phyloP scores from a whole-genome alignment of 2,113 vertebrate species.

The Atrichornis clamosus region DNA sequence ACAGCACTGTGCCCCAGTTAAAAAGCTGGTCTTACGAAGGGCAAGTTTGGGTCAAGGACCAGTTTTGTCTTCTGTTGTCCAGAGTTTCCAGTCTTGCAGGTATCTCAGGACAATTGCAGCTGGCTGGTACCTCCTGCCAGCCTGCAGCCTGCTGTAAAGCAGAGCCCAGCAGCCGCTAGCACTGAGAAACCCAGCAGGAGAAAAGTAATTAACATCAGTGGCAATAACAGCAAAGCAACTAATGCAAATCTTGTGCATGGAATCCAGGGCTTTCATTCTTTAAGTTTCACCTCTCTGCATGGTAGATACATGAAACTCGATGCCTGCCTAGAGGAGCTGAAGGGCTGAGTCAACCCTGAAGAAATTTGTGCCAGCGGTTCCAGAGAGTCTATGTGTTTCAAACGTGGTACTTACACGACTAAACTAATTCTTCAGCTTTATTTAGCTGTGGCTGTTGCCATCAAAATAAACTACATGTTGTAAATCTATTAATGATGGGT shows the following conservation, averaged over 20 bases:
- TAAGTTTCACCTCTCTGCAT: neutral
- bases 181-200: neutral
- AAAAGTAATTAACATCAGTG: neutral
- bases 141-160: neutral
- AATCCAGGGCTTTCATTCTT: neutral
- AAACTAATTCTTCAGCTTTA: neutral
- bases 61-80: neutral
- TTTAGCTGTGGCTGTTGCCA: neutral
- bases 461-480: neutral
- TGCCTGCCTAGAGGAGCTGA: neutral
- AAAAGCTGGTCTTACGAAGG: neutral
- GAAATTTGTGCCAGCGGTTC: neutral
- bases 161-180: neutral
- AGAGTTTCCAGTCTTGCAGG: neutral
- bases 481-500: neutral
- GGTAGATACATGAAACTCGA: neutral
- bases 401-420: neutral
- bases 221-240: neutral
- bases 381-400: conserved; percentile 18
- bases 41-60: neutral
- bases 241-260: neutral
- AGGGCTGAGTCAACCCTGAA: neutral
- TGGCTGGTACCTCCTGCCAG: neutral
- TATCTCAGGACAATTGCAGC: neutral
- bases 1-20: neutral